Base-by-base conservation (phyloP, 2,888 invertebrate genomes). In the Subacronicta megacephala region DNA sequence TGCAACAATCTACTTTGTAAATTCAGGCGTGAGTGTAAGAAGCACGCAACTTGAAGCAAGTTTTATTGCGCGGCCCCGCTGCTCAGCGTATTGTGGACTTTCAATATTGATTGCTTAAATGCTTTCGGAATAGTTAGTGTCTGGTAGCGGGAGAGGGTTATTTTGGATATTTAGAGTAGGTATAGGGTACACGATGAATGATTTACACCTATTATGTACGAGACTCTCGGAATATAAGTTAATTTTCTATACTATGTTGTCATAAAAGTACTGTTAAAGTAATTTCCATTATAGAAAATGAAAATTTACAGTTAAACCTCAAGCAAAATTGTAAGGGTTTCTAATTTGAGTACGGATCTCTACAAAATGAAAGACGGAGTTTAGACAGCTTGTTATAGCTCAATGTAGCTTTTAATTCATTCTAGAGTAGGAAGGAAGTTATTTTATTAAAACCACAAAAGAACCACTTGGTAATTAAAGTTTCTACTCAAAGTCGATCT, bases 21-120 rank as follows among this genome's bases (percentile, higher is more conserved):
- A 35, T 15, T 49, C 17, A 18, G 20, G 35, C 42, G 16, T 43
- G 13, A 23, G 20, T 3, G 12, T 49, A 60, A 58, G 46, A 73
- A 58, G 73, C 73, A 58, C 51, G 68, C 62, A 72, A 70, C 55
- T 69, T 70, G 20, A 41, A 37, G 54, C 54, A 61, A 72, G 68
- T 72, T 72, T 64, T 63, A 66, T 67, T 51, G 59, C 9, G 52
- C 31, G 36, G 13, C 31, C 58, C 55, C 44, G 31, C 46, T 12
- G 36, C 33, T 46, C 43, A 42, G 29, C 38, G 60, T 53, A 51
- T 62, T 62, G 68, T 67, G 60, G 45, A 66, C 63, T 72, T 59
- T 45, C 51, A 62, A 62, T 64, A 69, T 62, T 67, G 51, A 63
- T 68, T 55, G 51, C 54, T 62, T 62, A 56, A 72, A 73, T 75